Base-by-base conservation (phyloP, 2,797 vertebrate species). In the Cyclura pinguis region DNA sequence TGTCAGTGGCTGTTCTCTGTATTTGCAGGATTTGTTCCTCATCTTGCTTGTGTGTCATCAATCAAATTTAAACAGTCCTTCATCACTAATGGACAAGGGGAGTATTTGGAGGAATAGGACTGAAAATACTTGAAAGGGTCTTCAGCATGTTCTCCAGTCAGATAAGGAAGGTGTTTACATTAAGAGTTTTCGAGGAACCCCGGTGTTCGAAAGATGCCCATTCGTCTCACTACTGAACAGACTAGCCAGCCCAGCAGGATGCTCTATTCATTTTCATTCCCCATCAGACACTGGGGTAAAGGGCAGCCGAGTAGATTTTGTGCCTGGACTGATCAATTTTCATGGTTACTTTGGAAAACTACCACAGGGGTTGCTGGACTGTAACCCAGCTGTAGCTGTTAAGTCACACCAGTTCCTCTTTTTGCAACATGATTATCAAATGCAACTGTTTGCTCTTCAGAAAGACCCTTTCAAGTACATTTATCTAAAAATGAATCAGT, bases 401-500 rank as follows among this genome's bases (percentile, higher is more conserved):
- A 92, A 69, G 91, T 93, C 92, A 89, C 69, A 93, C 22, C 88
- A 94, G 93, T 94, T 62, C 64, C 57, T 95, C 91, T 93, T 92
- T 64, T 91, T 10, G 80, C 52, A 88, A 87, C n/a, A 93, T 77
- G 8, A 0, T 78, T 92, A 86, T 91, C 88, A 92, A 88, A 83
- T 94, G 87, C 0, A 5, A n/a, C 76, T 77, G 94, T 81, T 88
- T 78, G 91, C 89, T 96, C 80, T 95, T 94, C 91, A 92, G 57
- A 91, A 92, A 88, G 91, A 95, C 85, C 89, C 80, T 93, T 96
- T 95, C 92, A 94, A 92, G 86, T 91, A 92, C 85, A 73, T 80
- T 88, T 90, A 90, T 76, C 88, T 95, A 89, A 94, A 93, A 95
- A 78, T 85, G 88, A 94, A 93, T 94, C 89, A 93, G 91, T 94